Evolutionary conservation across 2,797 vertebrate genomes (phyloP), one percentile per base, ranked within the genome.

Genomic region (Etheostoma nigrum): DNA sequence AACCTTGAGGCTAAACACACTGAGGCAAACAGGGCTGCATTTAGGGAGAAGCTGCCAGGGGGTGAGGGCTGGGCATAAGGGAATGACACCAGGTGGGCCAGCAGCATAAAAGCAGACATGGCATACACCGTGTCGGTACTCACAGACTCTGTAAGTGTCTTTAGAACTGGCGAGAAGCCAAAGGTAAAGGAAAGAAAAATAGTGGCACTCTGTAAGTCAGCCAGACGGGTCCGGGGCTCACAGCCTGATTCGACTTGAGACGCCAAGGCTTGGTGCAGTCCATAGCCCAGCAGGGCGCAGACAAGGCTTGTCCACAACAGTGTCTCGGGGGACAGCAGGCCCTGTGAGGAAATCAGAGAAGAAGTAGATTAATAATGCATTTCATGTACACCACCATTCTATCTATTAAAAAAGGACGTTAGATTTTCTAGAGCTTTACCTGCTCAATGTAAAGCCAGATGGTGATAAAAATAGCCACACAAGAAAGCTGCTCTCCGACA

Each of bases 91-190:
- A 99, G 92, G 87, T 99, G 98, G n/a, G 97, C 98, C 8, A 99
- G 85, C 11, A 99, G 95, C 98, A 99, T 99, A 57, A 97, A 86
- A 4, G 96, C 95, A 0, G 98, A 95, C 98, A 99, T 99, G 91
- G 98, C 98, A 0, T 99, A 98, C 81, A 99, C 97, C 0, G 98
- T 99, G 92, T 99, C 98, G 0, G 98, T 99, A 86, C 98, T 99
- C 86, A 99, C 96, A 0, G 98, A 97, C 86, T 99, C 98, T 0
- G 98, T 99, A 69, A 99, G 91, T 0, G 98, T 99, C 91, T 99
- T 99, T 30, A 99, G 91, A 63, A 99, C 94, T 0, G 98, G 98
- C 0, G 98, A 99, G 87, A 99, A 99, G 8, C 98, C 98, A 0
- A 99, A 99, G 0, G 97, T 99, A 89, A 99, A 99, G 7, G 97